phyloP scores from a whole-genome alignment of 2,113 vertebrate species.

The Hippopotamus amphibius region DNA sequence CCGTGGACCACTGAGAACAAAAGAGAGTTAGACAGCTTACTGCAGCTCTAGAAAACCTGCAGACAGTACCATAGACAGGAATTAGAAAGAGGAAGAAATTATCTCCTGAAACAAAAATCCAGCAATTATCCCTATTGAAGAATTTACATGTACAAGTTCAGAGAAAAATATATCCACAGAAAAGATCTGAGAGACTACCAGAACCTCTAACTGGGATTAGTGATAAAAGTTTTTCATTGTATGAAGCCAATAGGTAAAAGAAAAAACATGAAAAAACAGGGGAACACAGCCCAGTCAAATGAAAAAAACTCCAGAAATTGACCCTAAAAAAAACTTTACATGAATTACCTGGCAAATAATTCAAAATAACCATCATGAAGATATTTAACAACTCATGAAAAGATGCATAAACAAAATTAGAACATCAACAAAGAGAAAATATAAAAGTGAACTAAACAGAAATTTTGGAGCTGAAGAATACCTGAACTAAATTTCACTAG shows the following conservation, averaged over 20 bases:
- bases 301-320: not conserved
- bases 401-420: not conserved
- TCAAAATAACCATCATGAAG: not conserved
- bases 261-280: not conserved
- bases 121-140: not conserved
- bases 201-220: not conserved
- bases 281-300: not conserved
- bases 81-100: not conserved
- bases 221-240: not conserved
- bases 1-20: not conserved
- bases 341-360: not conserved
- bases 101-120: not conserved
- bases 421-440: not conserved
- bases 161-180: not conserved
- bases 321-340: not conserved
- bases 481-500: not conserved
- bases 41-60: not conserved
- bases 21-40: not conserved
- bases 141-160: not conserved
- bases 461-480: not conserved
- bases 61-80: not conserved
- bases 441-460: not conserved
- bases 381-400: not conserved
- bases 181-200: not conserved
- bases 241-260: not conserved